Percentiles rank a stretch among this genome's conserved stretches.
phyloP scores from a whole-genome alignment of 1,140 invertebrate species.

The Drosophila erecta region DNA sequence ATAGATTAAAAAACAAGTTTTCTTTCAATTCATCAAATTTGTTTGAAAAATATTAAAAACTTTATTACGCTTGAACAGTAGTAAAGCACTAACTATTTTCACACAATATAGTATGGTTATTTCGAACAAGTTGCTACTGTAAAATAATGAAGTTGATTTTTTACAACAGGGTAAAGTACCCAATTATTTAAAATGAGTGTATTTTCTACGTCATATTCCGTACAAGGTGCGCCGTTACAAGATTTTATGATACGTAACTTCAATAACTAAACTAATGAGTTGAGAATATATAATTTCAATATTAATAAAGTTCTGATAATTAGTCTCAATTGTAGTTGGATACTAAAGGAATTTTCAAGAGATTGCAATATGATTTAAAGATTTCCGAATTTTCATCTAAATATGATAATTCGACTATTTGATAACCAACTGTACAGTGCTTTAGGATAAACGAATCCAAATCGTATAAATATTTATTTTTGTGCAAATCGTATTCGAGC shows the following conservation, averaged over 20 bases:
- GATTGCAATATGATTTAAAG: not conserved
- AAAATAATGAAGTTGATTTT: not conserved
- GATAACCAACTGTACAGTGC: not conserved
- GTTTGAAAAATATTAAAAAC: no score
- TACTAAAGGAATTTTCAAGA: not conserved
- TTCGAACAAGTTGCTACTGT: not conserved
- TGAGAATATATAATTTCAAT: not conserved
- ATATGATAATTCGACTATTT: not conserved
- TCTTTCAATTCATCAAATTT: no score
- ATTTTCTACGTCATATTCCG: not conserved
- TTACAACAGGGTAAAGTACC: not conserved
- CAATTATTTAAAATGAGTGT: not conserved
- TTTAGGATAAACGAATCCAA: constrained; percentile 3
- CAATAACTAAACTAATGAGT: not conserved
- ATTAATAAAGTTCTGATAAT: not conserved
- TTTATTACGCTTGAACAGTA: not conserved
- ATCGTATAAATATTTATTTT: constrained; percentile 10
- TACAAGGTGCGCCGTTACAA: not conserved
- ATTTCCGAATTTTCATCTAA: not conserved
- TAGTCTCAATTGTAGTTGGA: no score
- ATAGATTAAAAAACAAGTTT: no score
- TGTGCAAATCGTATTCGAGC: constrained; percentile 6
- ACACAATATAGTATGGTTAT: not conserved
- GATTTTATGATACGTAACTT: not conserved
- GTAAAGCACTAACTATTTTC: not conserved